These are phyloP conservation scores for Emydoidea blandingii DNA, from an alignment of 2,797 vertebrate genomes.

Conservation along the genomic window DNA sequence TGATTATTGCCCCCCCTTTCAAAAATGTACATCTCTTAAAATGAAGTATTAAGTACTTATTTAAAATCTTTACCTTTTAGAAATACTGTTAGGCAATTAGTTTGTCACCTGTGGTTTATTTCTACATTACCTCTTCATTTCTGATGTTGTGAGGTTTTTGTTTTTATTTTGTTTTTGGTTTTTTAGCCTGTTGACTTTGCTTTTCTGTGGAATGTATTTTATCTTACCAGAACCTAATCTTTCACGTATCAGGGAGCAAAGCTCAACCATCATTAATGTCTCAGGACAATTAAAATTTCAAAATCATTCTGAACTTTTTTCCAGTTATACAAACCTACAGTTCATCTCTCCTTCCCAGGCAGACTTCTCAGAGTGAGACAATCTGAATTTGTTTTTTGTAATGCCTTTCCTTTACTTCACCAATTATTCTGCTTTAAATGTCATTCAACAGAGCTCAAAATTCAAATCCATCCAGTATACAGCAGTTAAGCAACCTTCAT, in stretches of 20 bases:
- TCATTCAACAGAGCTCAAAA: conserved; percentile 23
- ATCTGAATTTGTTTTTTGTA: conserved; percentile 32
- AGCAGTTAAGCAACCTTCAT: conserved; percentile 52
- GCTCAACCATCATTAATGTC: conserved; percentile 36
- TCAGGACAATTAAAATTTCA: conserved; percentile 15
- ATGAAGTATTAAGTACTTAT: background rate
- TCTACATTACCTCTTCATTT: conserved; percentile 59
- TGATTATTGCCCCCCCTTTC: conserved; percentile 4
- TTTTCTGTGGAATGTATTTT: conserved; percentile 66
- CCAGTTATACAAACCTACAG: conserved; percentile 18
- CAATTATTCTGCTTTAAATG: conserved; percentile 20
- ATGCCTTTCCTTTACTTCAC: conserved; percentile 49
- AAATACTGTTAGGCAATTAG: conserved; percentile 39
- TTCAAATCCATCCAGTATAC: conserved; percentile 31
- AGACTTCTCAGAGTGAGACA: conserved; percentile 41
- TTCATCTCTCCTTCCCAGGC: conserved; percentile 39
- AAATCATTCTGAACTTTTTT: conserved; percentile 6
- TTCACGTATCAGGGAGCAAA: conserved; percentile 55
- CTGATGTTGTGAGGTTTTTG: conserved; percentile 28
- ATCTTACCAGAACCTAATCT: conserved; percentile 46
- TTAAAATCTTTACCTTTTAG: conserved; percentile 39
- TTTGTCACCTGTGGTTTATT: conserved; percentile 5
- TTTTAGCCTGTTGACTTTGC: conserved; percentile 45
- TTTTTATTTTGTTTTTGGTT: conserved; percentile 30
- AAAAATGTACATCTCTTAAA: conserved; percentile 13